Conservation (phyloP, 2,888 invertebrate species). For the Dryadula phaetusa region DNA sequence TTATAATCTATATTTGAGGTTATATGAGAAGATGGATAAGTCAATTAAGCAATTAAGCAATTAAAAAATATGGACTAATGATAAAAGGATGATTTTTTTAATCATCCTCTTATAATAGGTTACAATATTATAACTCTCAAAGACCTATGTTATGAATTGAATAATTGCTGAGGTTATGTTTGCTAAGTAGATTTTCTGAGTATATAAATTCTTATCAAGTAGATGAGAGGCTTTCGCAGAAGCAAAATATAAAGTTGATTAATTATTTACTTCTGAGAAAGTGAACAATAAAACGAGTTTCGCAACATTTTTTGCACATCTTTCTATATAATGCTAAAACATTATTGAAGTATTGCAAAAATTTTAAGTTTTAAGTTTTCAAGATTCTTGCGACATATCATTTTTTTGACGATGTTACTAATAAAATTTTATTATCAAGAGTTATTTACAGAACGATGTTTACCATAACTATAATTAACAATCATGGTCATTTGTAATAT, state of each 20-base stretch:
- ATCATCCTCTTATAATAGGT: too few relatives aligned
- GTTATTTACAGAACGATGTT: background rate
- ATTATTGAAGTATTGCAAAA: too few relatives aligned
- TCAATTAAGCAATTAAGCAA: background rate
- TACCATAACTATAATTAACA: background rate
- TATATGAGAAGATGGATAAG: background rate
- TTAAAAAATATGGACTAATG: too few relatives aligned
- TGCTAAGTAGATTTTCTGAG: slow-evolving; percentile 1
- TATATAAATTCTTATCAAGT: too few relatives aligned
- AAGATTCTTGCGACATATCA: too few relatives aligned
- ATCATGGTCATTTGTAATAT: background rate
- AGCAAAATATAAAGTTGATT: background rate
- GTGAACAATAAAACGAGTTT: background rate
- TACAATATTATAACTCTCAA: background rate
- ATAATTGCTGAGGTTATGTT: background rate
- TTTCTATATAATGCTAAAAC: too few relatives aligned
- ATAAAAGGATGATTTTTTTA: background rate
- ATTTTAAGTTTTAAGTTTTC: too few relatives aligned
- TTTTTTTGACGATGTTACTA: too few relatives aligned
- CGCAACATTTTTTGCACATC: background rate
- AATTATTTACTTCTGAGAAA: slow-evolving; percentile 10
- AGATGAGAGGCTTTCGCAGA: slow-evolving; percentile 2
- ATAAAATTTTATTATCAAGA: background rate
- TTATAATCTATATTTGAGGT: background rate
- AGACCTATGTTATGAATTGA: slow-evolving; percentile 2